Percentiles rank a stretch among this genome's conserved stretches.
phyloP scores from a whole-genome alignment of 2,888 invertebrate species.

The Ypsolopha sequella region DNA sequence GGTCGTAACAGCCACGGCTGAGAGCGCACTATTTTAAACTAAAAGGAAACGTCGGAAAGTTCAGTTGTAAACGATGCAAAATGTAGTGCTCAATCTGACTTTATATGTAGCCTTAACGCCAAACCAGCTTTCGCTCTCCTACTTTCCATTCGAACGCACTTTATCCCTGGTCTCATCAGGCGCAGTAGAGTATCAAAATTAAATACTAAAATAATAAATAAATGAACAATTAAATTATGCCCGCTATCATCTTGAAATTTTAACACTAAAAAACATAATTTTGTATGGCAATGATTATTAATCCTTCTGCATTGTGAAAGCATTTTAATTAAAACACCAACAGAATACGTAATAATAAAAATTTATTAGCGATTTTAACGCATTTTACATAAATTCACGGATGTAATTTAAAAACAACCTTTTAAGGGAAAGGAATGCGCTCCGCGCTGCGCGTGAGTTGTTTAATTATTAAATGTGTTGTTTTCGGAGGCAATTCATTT shows the following conservation, averaged over 20 bases:
- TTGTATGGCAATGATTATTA: neutral
- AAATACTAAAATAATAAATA: neutral
- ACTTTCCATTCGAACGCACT: no score
- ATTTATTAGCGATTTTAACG: slow-evolving; percentile 2
- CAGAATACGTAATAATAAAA: neutral
- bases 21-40: no score
- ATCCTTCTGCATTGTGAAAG: neutral
- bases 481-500: neutral
- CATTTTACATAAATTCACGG: slow-evolving; percentile 1
- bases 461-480: neutral
- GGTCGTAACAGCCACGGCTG: no score
- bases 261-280: no score
- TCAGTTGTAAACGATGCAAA: no score
- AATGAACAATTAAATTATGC: neutral
- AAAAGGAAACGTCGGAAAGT: no score
- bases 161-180: neutral
- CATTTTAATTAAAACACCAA: neutral
- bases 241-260: no score
- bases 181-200: neutral
- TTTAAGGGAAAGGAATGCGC: neutral
- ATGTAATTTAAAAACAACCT: slow-evolving; percentile 1
- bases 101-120: no score
- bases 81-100: no score
- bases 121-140: no score
- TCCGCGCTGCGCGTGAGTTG: neutral